Conservation (phyloP, 2,797 vertebrate genomes). For the Sus cebifrons region DNA sequence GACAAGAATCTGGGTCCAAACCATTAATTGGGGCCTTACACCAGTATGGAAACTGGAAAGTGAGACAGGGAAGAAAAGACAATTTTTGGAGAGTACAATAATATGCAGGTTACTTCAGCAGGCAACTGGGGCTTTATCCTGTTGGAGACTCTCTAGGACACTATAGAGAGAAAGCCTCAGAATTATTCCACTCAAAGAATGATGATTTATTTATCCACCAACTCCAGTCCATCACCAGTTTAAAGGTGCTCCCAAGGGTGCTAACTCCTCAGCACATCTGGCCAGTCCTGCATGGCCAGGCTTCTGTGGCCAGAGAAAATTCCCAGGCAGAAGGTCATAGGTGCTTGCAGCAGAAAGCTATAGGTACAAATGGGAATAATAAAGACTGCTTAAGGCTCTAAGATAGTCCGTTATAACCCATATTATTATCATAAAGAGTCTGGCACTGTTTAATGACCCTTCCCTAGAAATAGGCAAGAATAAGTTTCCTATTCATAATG, state of each 20-base stretch:
- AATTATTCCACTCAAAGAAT: not conserved
- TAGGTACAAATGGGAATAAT: not conserved
- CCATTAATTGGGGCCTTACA: not conserved
- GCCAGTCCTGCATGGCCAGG: not conserved
- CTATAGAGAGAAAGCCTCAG: not conserved
- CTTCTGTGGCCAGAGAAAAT: slow-evolving; percentile 57
- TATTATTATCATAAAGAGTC: not conserved
- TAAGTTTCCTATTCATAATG: not conserved
- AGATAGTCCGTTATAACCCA: not conserved
- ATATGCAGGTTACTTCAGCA: not conserved
- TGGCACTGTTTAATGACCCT: not conserved
- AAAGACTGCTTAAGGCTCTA: not conserved
- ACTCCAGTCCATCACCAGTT: not conserved
- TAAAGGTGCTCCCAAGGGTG: not conserved
- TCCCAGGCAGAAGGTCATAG: not conserved
- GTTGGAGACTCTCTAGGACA: not conserved
- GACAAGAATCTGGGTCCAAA: slow-evolving; percentile 2
- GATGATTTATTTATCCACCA: slow-evolving; percentile 1
- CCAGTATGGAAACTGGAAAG: not conserved
- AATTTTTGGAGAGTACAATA: not conserved
- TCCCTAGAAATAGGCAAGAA: not conserved
- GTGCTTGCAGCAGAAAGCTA: not conserved
- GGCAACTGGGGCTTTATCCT: not conserved
- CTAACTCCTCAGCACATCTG: not conserved
- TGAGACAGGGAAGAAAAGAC: not conserved